Conservation (phyloP, 2,888 invertebrate species). For the Drosophila affinis region DNA sequence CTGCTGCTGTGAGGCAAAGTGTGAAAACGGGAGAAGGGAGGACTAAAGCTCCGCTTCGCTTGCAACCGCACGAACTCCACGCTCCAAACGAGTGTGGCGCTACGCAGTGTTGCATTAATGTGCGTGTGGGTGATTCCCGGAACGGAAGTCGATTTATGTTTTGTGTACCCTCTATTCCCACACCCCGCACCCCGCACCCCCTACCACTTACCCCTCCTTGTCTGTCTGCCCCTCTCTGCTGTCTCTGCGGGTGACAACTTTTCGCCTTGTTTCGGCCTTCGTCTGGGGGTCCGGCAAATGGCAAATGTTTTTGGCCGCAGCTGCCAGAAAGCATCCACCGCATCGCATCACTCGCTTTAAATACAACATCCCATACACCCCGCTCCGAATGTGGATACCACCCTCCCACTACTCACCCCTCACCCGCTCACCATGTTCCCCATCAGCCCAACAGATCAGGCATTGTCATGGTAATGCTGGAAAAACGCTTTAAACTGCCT, state of each 20-base stretch:
- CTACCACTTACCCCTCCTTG: not conserved
- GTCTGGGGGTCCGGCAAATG: slow-evolving; percentile 25
- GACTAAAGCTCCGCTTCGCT: slow-evolving; percentile 56
- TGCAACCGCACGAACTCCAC: slow-evolving; percentile 67
- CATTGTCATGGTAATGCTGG: slow-evolving; percentile 53
- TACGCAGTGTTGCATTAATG: slow-evolving; percentile 71
- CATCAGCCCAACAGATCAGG: not conserved
- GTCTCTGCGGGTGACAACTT: slow-evolving; percentile 50
- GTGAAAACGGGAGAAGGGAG: not conserved
- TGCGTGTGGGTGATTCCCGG: slow-evolving; percentile 24
- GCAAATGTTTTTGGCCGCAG: slow-evolving; percentile 48
- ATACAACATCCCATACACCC: not conserved
- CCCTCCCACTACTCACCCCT: not conserved
- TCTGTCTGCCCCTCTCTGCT: slow-evolving; percentile 39
- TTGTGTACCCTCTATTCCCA: slow-evolving; percentile 15
- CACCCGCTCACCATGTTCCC: too few relatives aligned
- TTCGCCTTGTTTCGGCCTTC: slow-evolving; percentile 28
- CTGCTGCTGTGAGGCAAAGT: not conserved
- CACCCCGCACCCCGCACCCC: not conserved
- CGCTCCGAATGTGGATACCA: not conserved
- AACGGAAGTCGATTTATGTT: slow-evolving; percentile 72
- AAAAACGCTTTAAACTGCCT: slow-evolving; percentile 62
- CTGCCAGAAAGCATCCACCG: slow-evolving; percentile 42
- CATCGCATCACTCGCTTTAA: not conserved
- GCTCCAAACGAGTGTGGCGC: not conserved